phyloP scores from a whole-genome alignment of 2,797 vertebrate genomes.

The Danio choprae region DNA sequence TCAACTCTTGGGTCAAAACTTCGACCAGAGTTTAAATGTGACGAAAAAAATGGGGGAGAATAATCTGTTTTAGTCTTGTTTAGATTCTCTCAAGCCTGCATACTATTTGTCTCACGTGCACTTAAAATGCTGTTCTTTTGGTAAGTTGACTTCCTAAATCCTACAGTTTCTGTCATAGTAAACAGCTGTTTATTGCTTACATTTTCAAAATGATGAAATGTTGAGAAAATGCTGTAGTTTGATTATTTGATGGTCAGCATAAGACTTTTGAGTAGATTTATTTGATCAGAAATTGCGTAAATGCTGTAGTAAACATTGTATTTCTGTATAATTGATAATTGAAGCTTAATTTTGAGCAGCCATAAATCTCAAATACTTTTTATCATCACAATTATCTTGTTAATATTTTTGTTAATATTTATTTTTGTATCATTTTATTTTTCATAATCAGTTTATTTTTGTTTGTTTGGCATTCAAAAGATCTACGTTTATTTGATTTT shows the following conservation, averaged over 20 bases:
- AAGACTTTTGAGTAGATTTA: neutral
- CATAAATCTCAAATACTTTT: too few relatives aligned
- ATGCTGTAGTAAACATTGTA: neutral
- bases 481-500: too few relatives aligned
- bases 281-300: neutral
- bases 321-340: too few relatives aligned
- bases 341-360: neutral
- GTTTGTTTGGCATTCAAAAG: too few relatives aligned
- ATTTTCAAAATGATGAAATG: neutral
- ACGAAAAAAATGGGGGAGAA: conserved; percentile 68
- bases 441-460: too few relatives aligned
- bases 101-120: conserved; percentile 28
- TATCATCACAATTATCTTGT: too few relatives aligned
- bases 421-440: too few relatives aligned
- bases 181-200: neutral
- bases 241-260: too few relatives aligned
- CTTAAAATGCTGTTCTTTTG: neutral
- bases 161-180: neutral
- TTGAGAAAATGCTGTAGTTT: too few relatives aligned
- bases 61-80: conserved; percentile 65
- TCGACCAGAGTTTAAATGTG: conserved; percentile 67
- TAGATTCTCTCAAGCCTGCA: conserved; percentile 39
- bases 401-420: too few relatives aligned
- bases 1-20: conserved; percentile 73
- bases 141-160: neutral